These are phyloP conservation scores for Trematomus loennbergii DNA, from an alignment of 2,113 vertebrate species.

Conservation along the genomic window DNA sequence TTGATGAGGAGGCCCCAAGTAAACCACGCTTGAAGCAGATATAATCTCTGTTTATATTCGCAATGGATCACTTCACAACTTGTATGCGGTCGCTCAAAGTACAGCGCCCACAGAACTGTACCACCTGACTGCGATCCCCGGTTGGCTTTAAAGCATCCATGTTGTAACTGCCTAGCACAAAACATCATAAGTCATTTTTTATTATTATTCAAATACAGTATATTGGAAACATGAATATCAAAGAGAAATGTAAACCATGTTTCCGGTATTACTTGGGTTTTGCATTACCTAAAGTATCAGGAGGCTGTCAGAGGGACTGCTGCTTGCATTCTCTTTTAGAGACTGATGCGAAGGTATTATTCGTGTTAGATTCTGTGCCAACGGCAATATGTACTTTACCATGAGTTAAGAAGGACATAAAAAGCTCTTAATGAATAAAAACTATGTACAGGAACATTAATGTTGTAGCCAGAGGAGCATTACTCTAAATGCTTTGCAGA, in stretches of 20 bases:
- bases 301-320: background rate
- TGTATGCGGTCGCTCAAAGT: background rate
- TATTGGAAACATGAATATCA: background rate
- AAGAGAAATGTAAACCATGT: background rate
- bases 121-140: background rate
- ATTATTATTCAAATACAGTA: background rate
- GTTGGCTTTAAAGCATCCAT: background rate
- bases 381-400: background rate
- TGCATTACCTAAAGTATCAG: background rate
- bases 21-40: background rate
- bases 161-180: background rate
- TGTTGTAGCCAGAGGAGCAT: background rate
- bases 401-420: background rate
- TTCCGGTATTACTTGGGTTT: background rate
- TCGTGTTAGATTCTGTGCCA: background rate
- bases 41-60: background rate
- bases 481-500: background rate
- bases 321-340: background rate
- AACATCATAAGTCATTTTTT: no score
- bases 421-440: constrained; percentile 1
- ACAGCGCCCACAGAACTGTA: background rate
- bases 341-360: background rate
- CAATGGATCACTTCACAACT: background rate
- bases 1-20: background rate
- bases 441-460: background rate